Evolutionary conservation across 2,113 vertebrate genomes (phyloP).

Genomic region (Pseudorasbora parva): DNA sequence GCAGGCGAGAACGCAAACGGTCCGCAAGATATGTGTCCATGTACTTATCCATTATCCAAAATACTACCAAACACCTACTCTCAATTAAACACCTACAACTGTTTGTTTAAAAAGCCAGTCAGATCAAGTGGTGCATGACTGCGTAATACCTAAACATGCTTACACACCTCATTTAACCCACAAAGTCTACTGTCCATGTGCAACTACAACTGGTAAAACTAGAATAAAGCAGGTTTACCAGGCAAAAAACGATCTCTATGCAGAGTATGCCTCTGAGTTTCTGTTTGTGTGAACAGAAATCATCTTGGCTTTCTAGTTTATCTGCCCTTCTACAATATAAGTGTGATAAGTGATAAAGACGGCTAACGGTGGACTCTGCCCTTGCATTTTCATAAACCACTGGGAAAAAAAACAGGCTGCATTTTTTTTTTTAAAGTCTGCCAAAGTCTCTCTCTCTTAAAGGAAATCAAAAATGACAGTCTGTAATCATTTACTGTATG

Average conservation of each 20-base stretch:
- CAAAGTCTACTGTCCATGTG: background rate
- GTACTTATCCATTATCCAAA: conserved; percentile 56
- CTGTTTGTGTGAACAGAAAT: conserved; percentile 1
- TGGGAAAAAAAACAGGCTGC: background rate
- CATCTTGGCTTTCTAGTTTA: background rate
- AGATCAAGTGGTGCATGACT: background rate
- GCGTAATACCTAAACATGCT: background rate
- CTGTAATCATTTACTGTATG: background rate
- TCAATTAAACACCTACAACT: background rate
- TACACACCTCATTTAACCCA: no score
- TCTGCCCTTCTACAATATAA: conserved; percentile 43
- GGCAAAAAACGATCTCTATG: background rate
- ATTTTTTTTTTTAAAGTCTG: no score
- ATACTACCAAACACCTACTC: background rate
- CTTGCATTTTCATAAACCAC: conserved; percentile 30
- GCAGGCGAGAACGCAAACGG: conserved; percentile 62
- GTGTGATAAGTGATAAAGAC: conserved; percentile 66
- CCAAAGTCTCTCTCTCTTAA: background rate
- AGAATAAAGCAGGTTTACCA: background rate
- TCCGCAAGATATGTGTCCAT: conserved; percentile 59
- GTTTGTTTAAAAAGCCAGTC: background rate
- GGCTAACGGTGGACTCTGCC: conserved; percentile 56
- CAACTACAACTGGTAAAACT: conserved; percentile 6
- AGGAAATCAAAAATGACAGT: background rate
- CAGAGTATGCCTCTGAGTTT: background rate